Percentiles rank a stretch among this genome's conserved stretches.
phyloP scores from a whole-genome alignment of 1,140 invertebrate species.

The Drosophila ohnishii region DNA sequence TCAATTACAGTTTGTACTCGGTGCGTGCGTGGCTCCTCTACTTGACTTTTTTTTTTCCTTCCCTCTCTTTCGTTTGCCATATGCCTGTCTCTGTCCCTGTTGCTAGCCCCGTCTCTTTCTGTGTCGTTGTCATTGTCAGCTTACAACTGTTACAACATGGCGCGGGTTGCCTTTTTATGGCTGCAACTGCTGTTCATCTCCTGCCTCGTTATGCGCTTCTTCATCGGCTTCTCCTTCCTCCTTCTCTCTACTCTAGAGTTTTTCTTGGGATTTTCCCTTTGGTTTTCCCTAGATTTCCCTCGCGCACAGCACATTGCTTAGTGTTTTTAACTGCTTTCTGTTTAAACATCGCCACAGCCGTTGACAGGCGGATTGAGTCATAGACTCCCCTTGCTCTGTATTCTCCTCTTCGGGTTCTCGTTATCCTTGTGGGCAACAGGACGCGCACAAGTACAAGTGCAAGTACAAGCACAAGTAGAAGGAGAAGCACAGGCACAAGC shows the following conservation, averaged over 20 bases:
- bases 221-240: constrained; percentile 10
- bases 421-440: constrained; percentile 23
- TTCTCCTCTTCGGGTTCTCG: neutral
- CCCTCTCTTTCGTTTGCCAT: constrained; percentile 7
- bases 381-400: constrained; percentile 6
- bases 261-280: constrained; percentile 1
- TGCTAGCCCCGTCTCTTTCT: neutral
- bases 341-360: constrained; percentile 56
- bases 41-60: neutral
- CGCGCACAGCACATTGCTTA: constrained; percentile 29
- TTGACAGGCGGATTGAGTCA: constrained; percentile 51
- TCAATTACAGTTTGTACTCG: constrained; percentile 69
- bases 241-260: neutral
- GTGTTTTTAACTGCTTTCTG: constrained; percentile 61
- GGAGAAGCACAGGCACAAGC: constrained; percentile 1
- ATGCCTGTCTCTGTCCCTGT: constrained; percentile 7
- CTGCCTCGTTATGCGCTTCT: constrained; percentile 39
- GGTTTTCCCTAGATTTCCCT: neutral
- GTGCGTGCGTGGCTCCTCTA: constrained; percentile 22
- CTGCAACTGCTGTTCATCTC: constrained; percentile 55
- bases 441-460: constrained; percentile 23
- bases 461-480: constrained; percentile 2
- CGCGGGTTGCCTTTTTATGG: constrained; percentile 57
- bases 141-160: constrained; percentile 53
- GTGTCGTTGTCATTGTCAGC: constrained; percentile 43